A percentile compares a stretch with the other conserved stretches of the same genome.
Conservation (phyloP, 1,140 invertebrate genomes). For the Drosophila sturtevanti region DNA sequence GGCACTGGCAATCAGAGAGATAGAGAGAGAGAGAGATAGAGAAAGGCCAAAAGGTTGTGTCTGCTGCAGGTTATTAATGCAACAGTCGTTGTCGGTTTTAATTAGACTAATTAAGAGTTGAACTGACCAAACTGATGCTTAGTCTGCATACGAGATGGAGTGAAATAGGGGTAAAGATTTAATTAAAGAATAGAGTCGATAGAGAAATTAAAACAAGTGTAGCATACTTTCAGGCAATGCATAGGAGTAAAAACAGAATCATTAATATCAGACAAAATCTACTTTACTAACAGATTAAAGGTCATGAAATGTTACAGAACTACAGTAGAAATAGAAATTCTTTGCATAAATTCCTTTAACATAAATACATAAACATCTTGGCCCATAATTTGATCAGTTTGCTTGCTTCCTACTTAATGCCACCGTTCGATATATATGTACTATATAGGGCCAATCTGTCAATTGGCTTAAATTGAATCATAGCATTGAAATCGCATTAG, state of each 20-base stretch:
- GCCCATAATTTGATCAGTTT: not conserved
- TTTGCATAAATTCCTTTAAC: not conserved
- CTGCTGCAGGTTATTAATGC: slow-evolving; percentile 67
- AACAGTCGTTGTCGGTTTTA: slow-evolving; percentile 51
- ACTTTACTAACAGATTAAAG: not conserved
- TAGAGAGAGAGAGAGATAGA: slow-evolving; percentile 2
- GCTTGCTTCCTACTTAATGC: not conserved
- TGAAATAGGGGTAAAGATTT: slow-evolving; percentile 6
- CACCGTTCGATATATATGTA: slow-evolving; percentile 9
- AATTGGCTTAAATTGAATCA: slow-evolving; percentile 73
- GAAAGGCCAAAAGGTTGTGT: slow-evolving; percentile 11
- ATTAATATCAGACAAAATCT: too few species aligned
- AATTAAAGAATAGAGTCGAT: slow-evolving; percentile 22
- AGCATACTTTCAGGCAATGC: slow-evolving; percentile 12
- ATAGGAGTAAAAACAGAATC: too few species aligned
- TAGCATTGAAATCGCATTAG: slow-evolving; percentile 70
- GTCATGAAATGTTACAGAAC: not conserved
- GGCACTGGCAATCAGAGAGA: not conserved
- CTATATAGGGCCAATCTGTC: slow-evolving; percentile 63
- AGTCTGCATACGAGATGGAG: not conserved
- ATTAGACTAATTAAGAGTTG: slow-evolving; percentile 69
- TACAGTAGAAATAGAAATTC: not conserved
- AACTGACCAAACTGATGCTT: slow-evolving; percentile 20
- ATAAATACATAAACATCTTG: slow-evolving; percentile 9
- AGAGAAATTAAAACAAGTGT: slow-evolving; percentile 1